Base-by-base conservation (phyloP, 2,888 invertebrate species). In the Eupithecia inturbata region DNA sequence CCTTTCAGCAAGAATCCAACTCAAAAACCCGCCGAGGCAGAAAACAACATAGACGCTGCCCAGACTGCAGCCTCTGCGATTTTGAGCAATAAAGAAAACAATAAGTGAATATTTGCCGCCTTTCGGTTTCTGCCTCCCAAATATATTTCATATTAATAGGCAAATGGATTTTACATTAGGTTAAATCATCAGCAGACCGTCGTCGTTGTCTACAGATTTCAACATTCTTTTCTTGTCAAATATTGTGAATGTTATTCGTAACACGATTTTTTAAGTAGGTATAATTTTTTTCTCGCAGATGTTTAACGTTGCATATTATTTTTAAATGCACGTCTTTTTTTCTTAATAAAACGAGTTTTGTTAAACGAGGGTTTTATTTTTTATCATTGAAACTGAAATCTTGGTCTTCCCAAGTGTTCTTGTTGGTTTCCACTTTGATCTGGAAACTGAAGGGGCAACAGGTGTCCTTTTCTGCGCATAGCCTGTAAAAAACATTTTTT, bases 1-100 rank as follows among this genome's bases (percentile, higher is more conserved):
- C n/a, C n/a, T n/a, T n/a, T n/a, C n/a, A n/a, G n/a, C n/a, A 75
- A 10, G 82, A 84, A 7, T 77, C 83, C 0, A 87, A 85, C 12
- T 78, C 82, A 0, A 87, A 85, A 70, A 82, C 82, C 49, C 80
- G 82, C 1, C 87, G 89, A 3, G 84, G 86, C 22, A 82, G 88
- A 6, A 87, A 86, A 70, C 69, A 81, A 0, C 82, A 85, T n/a
- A 81, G 87, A 28, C 83, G 88, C 3, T 89, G 90, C 41, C 84
- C 87, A 0, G 86, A 88, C 67, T 91, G 89, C 70, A 87, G 85
- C 36, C 77, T 80, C 4, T 89, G 87, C 76, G 84, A 86, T 39
- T 78, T 73, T 45, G 72, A 72, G 28, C 60, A 74, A 64, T 73
- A 77, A 74, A 66, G 28, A 71, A 68, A 39, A 31, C 64, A 49